Base-by-base conservation (phyloP, 2,113 vertebrate species). In the Chlorodrepanis virens region DNA sequence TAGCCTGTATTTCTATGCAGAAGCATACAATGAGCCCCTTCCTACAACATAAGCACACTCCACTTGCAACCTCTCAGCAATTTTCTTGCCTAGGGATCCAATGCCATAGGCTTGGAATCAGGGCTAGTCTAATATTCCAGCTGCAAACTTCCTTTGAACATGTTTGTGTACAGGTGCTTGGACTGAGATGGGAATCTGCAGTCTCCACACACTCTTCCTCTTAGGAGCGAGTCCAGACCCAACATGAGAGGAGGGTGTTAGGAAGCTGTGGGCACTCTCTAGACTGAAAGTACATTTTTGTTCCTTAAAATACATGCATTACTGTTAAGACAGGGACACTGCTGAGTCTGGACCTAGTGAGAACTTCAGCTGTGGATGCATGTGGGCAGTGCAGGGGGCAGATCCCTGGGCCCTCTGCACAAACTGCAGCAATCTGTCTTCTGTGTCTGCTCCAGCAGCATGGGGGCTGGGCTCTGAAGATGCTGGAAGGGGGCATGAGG, bases 291-390 rank as follows among this genome's bases (percentile, higher is more conserved):
- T n/a, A 23, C 4, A 11, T 47, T 83, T 92, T 63, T 52, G 4
- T 52, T 78, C 21, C 56, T 75, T 63, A 54, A 50, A 42, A 1
- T 47, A 35, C 0, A 1, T 37, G 12, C 20, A 37, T 22, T 21
- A 35, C 12, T 33, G 24, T 4, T 27, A 86, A 61, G 24, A 40
- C 6, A 18, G 16, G 19, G 15, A 1, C 24, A 22, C 11, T 6
- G 0, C 37, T 14, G 12, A 25, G 35, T 10, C 40, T 42, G 1
- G 2, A 13, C 35, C 11, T 1, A 1, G 28, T 31, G 20, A 53
- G 22, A 64, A 18, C 15, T 42, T 53, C 2, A 7, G 39, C n/a
- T 52, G 56, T 4, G 7, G 44, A 44, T 10, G 13, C 2, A 0
- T 0, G 3, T 33, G 50, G 22, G 18, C 42, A 59, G 18, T 6